phyloP scores from a whole-genome alignment of 2,888 invertebrate species.

The Polyommatus icarus region DNA sequence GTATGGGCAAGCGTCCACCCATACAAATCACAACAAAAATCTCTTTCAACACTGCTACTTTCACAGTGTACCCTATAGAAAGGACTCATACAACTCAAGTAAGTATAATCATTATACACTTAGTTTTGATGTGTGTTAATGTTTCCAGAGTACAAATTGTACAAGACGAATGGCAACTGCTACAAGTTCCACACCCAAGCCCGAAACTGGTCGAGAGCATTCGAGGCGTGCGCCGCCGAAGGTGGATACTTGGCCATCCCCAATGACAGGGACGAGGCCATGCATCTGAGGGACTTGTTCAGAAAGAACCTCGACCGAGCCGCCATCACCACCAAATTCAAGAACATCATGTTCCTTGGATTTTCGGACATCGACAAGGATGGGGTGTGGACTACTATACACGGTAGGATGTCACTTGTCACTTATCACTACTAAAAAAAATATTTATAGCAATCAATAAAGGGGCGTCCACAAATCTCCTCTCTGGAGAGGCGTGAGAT shows the following conservation, averaged over 20 bases:
- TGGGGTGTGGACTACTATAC: conserved; percentile 25
- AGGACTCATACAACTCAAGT: too few species aligned
- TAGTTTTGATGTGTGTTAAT: neutral
- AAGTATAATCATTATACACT: too few species aligned
- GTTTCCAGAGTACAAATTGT: conserved; percentile 23
- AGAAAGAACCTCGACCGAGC: neutral
- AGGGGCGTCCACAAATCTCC: too few species aligned
- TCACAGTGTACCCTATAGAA: too few species aligned
- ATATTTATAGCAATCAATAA: too few species aligned
- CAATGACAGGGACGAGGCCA: conserved; percentile 19
- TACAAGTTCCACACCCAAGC: conserved; percentile 24
- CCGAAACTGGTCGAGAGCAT: neutral
- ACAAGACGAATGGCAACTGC: conserved; percentile 2
- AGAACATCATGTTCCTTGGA: conserved; percentile 19
- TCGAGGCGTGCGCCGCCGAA: conserved; percentile 1
- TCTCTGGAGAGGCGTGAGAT: too few species aligned
- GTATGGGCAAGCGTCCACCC: too few species aligned
- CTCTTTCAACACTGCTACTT: too few species aligned
- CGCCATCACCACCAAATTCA: neutral
- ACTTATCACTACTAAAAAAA: too few species aligned
- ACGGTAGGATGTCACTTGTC: neutral
- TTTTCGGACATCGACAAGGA: neutral
- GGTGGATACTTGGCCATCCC: conserved; percentile 18
- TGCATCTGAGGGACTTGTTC: neutral
- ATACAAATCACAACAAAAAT: too few species aligned